phyloP scores from a whole-genome alignment of 2,888 invertebrate genomes.

The Drosophila hamatofila region DNA sequence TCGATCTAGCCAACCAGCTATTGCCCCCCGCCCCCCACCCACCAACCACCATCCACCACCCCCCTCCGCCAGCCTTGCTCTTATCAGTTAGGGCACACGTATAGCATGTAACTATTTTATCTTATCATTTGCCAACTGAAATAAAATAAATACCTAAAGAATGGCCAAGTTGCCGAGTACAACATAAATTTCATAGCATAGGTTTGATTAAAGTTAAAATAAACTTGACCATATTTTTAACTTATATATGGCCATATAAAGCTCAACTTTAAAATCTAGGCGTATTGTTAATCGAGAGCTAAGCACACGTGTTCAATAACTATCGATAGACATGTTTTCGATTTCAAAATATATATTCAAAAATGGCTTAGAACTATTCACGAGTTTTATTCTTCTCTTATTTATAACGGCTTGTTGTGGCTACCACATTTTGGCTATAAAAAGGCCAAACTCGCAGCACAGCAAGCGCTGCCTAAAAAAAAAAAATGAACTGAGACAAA shows the following conservation, averaged over 20 bases:
- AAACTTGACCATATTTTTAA: background rate
- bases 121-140: conserved; percentile 25
- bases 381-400: too few species aligned
- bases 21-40: too few species aligned
- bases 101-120: conserved; percentile 21
- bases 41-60: too few species aligned
- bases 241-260: background rate
- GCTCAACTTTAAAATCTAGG: background rate
- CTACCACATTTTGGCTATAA: background rate
- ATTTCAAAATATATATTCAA: background rate
- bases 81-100: background rate
- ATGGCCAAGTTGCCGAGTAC: background rate
- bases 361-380: too few species aligned
- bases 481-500: conserved; percentile 13
- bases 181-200: background rate
- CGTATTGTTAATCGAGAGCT: background rate
- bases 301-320: background rate
- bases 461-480: conserved; percentile 51
- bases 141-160: background rate
- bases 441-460: conserved; percentile 27
- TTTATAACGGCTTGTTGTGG: background rate
- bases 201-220: too few species aligned
- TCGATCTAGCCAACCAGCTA: background rate
- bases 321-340: background rate
- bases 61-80: background rate